phyloP scores from a whole-genome alignment of 2,797 vertebrate species.

The Intellagama lesueurii region DNA sequence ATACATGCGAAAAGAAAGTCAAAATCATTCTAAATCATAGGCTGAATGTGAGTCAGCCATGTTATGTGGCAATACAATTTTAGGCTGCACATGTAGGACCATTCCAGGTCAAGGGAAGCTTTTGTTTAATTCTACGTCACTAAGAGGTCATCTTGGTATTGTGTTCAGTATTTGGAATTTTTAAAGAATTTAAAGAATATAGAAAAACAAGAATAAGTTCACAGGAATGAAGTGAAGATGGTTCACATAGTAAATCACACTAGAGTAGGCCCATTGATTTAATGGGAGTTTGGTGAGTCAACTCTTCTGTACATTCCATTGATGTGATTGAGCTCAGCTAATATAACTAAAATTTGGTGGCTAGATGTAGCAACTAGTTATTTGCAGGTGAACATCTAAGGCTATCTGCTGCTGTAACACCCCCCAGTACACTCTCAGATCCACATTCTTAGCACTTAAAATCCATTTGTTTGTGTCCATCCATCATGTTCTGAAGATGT shows the following conservation, averaged over 20 bases:
- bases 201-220: too few species aligned
- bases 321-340: too few species aligned
- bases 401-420: background rate
- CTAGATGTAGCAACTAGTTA: too few species aligned
- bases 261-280: too few species aligned
- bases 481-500: conserved; percentile 22
- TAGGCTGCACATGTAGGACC: background rate
- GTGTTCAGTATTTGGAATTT: too few species aligned
- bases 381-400: too few species aligned
- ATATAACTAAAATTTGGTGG: too few species aligned
- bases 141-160: background rate
- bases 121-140: background rate
- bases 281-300: too few species aligned
- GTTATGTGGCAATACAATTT: background rate
- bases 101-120: background rate
- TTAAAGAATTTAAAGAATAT: too few species aligned
- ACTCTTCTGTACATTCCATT: too few species aligned
- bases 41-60: background rate
- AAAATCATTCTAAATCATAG: background rate
- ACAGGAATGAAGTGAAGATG: too few species aligned
- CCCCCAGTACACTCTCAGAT: conserved; percentile 27
- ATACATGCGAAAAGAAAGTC: background rate
- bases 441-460: conserved; percentile 29
- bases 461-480: background rate
- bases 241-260: too few species aligned